Conservation (phyloP, 2,797 vertebrate genomes). For the Dipus sagitta region DNA sequence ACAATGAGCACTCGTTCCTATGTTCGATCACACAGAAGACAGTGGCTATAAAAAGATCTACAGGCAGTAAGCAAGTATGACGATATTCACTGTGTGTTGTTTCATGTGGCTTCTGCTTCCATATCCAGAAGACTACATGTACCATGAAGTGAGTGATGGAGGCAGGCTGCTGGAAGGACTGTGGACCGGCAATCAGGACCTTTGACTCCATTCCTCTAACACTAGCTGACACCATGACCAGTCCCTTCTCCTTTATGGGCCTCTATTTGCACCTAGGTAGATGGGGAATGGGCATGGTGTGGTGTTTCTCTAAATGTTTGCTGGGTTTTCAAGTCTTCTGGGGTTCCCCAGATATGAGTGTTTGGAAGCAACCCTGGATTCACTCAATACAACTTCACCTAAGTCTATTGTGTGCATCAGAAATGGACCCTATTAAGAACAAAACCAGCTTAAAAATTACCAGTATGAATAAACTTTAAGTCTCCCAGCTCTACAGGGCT, state of each 20-base stretch:
- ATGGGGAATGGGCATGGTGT: neutral
- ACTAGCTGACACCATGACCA: neutral
- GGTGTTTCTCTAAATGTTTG: neutral
- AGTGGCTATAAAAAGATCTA: neutral
- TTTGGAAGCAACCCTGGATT: neutral
- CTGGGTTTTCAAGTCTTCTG: neutral
- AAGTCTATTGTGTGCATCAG: neutral
- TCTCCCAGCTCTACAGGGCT: neutral
- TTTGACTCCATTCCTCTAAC: neutral
- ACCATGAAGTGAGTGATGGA: no score
- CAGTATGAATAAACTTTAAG: neutral
- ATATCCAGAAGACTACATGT: neutral
- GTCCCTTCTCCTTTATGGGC: neutral
- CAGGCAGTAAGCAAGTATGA: neutral
- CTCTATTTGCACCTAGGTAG: neutral
- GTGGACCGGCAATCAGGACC: accelerated
- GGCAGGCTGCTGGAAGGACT: neutral
- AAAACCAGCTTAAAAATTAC: constrained; percentile 15
- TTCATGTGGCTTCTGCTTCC: neutral
- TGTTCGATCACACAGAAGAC: neutral
- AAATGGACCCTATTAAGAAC: neutral
- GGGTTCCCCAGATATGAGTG: neutral
- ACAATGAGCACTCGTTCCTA: neutral
- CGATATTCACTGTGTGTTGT: neutral
- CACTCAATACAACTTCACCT: neutral